A percentile compares a stretch with the other conserved stretches of the same genome.
These are phyloP conservation scores for Aleiodes sp. DNA, from an alignment of 1,140 invertebrate genomes.

Conservation along the genomic window DNA sequence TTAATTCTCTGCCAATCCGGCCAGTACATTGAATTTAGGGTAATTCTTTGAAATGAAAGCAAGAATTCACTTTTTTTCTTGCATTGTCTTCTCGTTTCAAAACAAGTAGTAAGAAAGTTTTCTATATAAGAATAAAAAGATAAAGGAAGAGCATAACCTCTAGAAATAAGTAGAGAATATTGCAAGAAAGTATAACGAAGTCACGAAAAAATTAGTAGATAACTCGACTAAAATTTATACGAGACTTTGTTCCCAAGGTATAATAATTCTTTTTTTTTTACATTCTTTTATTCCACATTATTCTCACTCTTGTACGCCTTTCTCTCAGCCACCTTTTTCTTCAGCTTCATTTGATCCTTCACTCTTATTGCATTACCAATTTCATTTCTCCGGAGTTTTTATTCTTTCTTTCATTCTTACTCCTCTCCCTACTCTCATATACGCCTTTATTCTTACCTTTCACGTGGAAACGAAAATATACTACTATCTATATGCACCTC, in stretches of 20 bases:
- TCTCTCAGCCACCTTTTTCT: neutral
- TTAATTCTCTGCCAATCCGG: too few species aligned
- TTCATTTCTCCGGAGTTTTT: neutral
- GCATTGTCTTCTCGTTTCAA: slow-evolving; percentile 4
- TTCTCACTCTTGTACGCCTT: neutral
- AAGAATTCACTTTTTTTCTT: too few species aligned
- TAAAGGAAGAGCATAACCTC: neutral
- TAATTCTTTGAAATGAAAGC: too few species aligned
- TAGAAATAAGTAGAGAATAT: slow-evolving; percentile 4
- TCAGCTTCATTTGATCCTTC: slow-evolving; percentile 10
- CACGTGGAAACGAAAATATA: neutral
- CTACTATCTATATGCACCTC: neutral
- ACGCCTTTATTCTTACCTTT: neutral
- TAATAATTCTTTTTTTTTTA: neutral
- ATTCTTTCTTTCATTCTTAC: neutral
- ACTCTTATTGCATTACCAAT: slow-evolving; percentile 11
- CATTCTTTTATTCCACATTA: neutral
- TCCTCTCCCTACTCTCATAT: neutral
- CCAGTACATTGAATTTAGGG: too few species aligned
- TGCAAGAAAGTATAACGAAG: slow-evolving; percentile 19
- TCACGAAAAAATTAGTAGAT: slow-evolving; percentile 27
- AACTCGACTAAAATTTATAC: slow-evolving; percentile 30
- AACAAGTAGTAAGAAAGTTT: slow-evolving; percentile 23
- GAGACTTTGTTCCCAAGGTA: neutral
- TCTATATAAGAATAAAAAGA: slow-evolving; percentile 18